These are phyloP conservation scores for Mystacornis crossleyi DNA, from an alignment of 2,113 vertebrate genomes.

Conservation along the genomic window DNA sequence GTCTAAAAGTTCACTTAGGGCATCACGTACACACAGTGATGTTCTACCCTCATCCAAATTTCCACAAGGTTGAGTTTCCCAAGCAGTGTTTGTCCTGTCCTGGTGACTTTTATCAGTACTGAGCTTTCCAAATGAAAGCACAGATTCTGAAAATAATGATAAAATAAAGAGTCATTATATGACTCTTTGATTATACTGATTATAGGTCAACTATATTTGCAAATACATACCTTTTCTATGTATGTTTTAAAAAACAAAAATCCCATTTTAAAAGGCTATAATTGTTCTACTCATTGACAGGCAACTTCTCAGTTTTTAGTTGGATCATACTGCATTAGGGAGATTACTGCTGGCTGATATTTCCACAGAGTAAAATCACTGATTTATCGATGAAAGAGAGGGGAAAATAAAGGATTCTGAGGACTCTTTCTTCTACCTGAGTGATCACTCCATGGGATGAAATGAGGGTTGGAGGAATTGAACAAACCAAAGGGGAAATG, in stretches of 20 bases:
- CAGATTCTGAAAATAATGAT: background rate
- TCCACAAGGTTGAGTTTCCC: background rate
- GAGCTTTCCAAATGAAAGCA: background rate
- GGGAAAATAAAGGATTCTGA: background rate
- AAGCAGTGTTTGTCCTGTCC: background rate
- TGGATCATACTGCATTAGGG: background rate
- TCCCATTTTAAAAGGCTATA: accelerated
- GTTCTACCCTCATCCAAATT: background rate
- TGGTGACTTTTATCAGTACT: background rate
- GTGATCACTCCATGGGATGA: background rate
- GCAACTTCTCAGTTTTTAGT: background rate
- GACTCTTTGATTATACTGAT: no score
- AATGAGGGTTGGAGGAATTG: background rate
- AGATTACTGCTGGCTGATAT: background rate
- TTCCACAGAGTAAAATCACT: background rate
- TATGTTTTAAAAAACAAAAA: background rate
- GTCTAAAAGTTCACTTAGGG: background rate
- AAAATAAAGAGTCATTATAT: background rate
- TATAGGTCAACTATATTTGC: background rate
- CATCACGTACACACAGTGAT: background rate
- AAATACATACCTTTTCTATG: background rate
- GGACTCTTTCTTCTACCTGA: background rate
- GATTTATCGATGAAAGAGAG: background rate
- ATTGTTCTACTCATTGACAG: background rate
- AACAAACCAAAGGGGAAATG: background rate